Base-by-base conservation (phyloP, 2,113 vertebrate species). In the Thomomys bottae region DNA sequence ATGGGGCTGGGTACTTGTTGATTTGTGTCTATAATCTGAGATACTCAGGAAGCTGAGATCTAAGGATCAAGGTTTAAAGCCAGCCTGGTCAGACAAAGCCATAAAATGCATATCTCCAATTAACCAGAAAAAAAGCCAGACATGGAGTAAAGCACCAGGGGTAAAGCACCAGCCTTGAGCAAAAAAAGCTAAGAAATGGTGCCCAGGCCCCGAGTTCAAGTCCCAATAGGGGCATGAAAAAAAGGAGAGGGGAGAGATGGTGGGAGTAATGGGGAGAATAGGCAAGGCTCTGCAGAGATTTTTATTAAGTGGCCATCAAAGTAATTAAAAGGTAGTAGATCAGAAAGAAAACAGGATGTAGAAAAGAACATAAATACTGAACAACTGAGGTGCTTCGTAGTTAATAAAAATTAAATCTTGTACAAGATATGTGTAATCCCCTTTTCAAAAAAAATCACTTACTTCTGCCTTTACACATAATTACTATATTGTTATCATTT, bases 361-460 rank as follows among this genome's bases (percentile, higher is more conserved):
- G 30, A 87, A 87, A 91, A 90, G 32, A 54, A 54, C 21, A 77
- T 86, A 83, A 95, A 90, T 32, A 76, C 3, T 21, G n/a, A 4
- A 79, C n/a, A 85, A 54, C 61, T 84, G 73, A 88, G 42, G 36
- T 70, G 34, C 23, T 93, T 84, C 81, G 64, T 81, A 89, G 63
- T 3, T 83, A 71, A 73, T 76, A 92, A 89, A 57, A 94, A 89
- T 54, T 83, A 88, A 90, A 85, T 83, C 34, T 82, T 49, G 40
- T 23, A 70, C 30, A 79, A 84, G 24, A 87, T 84, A 7, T 89
- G 42, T 23, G 54, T 24, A 78, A 57, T 89, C 79, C 32, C 83
- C 91, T 91, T 94, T 63, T 34, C 85, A 86, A 89, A 83, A n/a
- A n/a, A n/a, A n/a, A n/a, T n/a, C 49, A 76, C 30, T 85, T 40